Base-by-base conservation (phyloP, 2,888 invertebrate species). In the Caenorhabditis parvicauda region DNA sequence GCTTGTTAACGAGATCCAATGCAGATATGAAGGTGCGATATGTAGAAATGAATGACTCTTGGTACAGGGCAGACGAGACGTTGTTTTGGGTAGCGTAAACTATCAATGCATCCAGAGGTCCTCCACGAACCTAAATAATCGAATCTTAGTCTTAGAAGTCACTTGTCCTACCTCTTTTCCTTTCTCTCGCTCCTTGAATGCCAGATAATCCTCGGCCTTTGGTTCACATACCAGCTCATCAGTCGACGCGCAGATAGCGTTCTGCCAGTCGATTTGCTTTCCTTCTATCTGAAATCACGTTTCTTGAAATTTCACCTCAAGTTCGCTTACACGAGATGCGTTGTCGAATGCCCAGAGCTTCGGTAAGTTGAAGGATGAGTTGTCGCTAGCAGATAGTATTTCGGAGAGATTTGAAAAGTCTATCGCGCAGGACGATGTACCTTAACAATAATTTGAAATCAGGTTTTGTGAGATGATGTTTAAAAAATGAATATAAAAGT, bases 1-100 rank as follows among this genome's bases (percentile, higher is more conserved):
- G 71, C 58, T 77, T 76, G 55, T 77, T 72, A 27, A 77, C 63
- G 39, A 79, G 61, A 58, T 76, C 76, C 39, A 64, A 50, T 12
- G 72, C 69, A 24, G 70, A 63, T 53, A 75, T 70, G 60, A 78
- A 78, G 47, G 75, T 72, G 27, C 76, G 68, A 84, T 96, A 98
- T 60, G 96, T 98, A 52, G 94, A 92, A 74, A 96, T 87, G 85
- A 98, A 98, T 67, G 96, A 95, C 86, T 98, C 96, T 86, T 92
- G 92, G 84, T 91, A 93, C 83, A 90, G 87, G 84, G 92, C 90
- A 29, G 67, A 72, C 57, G 61, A 64, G 38, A 51, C 41, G 14
- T 62, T 57, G 6, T 91, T 90, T 84, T 91, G 91, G 54, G 94
- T 93, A 44, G 96, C 96, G 81, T 94, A 90, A 39, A 95, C 92